Percentiles rank a stretch among this genome's conserved stretches.
Conservation (phyloP, 1,140 invertebrate species). For the Drosophila sproati region DNA sequence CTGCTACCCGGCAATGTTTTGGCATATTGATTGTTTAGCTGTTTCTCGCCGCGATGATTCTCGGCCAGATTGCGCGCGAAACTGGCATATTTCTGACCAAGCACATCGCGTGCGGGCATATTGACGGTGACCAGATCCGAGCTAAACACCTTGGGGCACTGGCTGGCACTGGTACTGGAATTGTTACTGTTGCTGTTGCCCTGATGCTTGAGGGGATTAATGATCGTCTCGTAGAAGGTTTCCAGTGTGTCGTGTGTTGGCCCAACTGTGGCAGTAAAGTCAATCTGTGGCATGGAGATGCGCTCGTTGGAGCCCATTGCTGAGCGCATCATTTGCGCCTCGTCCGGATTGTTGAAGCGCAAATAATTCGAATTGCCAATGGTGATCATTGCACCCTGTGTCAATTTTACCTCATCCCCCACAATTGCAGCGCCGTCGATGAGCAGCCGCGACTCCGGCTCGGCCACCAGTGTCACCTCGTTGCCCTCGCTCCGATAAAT, state of each 20-base stretch:
- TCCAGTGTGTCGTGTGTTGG: constrained; percentile 43
- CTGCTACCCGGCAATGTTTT: constrained; percentile 11
- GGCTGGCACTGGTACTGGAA: not conserved
- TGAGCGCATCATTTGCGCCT: constrained; percentile 91
- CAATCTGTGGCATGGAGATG: constrained; percentile 89
- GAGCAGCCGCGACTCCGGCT: constrained; percentile 70
- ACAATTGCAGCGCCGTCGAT: constrained; percentile 74
- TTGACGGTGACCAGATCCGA: constrained; percentile 91
- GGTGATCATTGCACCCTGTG: constrained; percentile 92
- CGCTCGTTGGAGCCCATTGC: constrained; percentile 85
- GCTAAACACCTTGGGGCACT: constrained; percentile 92
- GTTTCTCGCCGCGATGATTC: constrained; percentile 81
- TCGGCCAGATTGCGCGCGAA: constrained; percentile 85
- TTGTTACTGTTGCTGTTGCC: constrained; percentile 45
- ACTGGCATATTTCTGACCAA: constrained; percentile 87
- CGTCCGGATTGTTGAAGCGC: constrained; percentile 95
- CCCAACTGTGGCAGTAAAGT: constrained; percentile 66
- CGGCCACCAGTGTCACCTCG: constrained; percentile 92
- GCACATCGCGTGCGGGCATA: constrained; percentile 91
- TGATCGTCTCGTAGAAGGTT: constrained; percentile 72
- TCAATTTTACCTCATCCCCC: constrained; percentile 69
- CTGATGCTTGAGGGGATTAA: constrained; percentile 60
- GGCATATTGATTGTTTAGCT: constrained; percentile 70
- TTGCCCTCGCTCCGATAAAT: constrained; percentile 89
- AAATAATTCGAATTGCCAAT: constrained; percentile 94